Evolutionary conservation across 2,888 invertebrate species (phyloP), one percentile per base, ranked within the genome.

Genomic region (Germaria angustata): DNA sequence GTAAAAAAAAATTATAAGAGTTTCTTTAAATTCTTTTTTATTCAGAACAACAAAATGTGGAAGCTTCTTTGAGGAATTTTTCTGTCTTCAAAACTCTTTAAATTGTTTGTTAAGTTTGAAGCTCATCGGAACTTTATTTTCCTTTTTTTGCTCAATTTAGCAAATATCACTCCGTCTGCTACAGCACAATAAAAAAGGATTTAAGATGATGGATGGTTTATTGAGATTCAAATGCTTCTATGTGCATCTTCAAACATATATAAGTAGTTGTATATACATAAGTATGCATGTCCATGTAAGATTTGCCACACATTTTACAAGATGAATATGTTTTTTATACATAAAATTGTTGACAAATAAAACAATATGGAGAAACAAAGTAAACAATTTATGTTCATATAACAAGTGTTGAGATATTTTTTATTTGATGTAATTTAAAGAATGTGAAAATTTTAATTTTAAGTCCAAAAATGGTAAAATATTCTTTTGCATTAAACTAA

Each of bases 131-230:
- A 13, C 9, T 46, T 69, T 32, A n/a, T 2, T 39, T 24, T 22
- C 24, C n/a, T n/a, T 49, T 20, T 4, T n/a, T 5, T 1, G 41
- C 22, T 39, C 1, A 7, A 15, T 32, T 68, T 32, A 41, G 17
- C 39, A 20, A 32, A 24, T 28, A 53, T 53, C 15, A 34, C 6
- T 44, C 7, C 3, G 20, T 57, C 32, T 69, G 15, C 3, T n/a
- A 34, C 9, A 20, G 22, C 17, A 36, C 15, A 59, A 55, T 22
- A 55, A 11, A 34, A 20, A 28, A 53, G 72, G 39, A 63, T 63
- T 73, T 20, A 32, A 32, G 3, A 32, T 73, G 63, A 73, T 63
- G 63, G 63, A 73, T 73, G 61, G 63, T 22, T 73, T 61, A n/a
- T 63, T 41, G 32, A 53, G 51, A 44, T 41, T 53, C 17, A 53